Conservation (phyloP, 2,888 invertebrate genomes). For the Pimpla rufipes region DNA sequence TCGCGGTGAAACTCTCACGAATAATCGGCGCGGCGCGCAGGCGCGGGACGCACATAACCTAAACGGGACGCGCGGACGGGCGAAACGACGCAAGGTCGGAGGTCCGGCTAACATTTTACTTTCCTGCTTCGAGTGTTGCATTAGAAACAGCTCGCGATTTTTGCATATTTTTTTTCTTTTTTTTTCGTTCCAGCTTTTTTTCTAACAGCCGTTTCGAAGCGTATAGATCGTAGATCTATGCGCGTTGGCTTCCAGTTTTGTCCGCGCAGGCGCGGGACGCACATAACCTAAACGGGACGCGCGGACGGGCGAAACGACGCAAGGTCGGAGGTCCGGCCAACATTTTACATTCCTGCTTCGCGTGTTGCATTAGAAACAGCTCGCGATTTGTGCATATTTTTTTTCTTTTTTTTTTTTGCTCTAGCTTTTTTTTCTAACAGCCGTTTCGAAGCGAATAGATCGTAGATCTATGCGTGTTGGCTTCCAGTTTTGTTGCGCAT, state of each 20-base stretch:
- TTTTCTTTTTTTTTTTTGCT: conserved; percentile 2
- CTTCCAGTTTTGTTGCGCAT: conserved; percentile 22
- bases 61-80: background rate
- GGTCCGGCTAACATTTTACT: conserved; percentile 64
- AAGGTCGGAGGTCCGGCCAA: conserved; percentile 73
- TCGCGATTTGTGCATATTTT: background rate
- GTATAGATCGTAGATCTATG: background rate
- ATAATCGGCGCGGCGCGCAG: background rate
- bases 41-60: background rate
- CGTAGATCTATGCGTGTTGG: background rate
- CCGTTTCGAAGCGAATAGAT: too few species aligned
- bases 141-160: background rate
- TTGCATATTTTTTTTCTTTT: conserved; percentile 5
- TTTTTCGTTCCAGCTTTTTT: background rate
- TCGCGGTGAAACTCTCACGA: conserved; percentile 30
- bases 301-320: conserved; percentile 26
- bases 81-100: conserved; percentile 71
- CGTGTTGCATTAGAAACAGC: background rate
- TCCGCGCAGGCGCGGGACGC: background rate
- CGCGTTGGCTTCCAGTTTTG: too few species aligned
- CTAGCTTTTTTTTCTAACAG: background rate
- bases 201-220: background rate
- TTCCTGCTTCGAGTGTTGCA: conserved; percentile 37
- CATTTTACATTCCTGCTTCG: conserved; percentile 36
- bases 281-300: conserved; percentile 1